These are phyloP conservation scores for Acropora tenuis DNA, from an alignment of 64 coral and sea anemone genomes.

Conservation along the genomic window DNA sequence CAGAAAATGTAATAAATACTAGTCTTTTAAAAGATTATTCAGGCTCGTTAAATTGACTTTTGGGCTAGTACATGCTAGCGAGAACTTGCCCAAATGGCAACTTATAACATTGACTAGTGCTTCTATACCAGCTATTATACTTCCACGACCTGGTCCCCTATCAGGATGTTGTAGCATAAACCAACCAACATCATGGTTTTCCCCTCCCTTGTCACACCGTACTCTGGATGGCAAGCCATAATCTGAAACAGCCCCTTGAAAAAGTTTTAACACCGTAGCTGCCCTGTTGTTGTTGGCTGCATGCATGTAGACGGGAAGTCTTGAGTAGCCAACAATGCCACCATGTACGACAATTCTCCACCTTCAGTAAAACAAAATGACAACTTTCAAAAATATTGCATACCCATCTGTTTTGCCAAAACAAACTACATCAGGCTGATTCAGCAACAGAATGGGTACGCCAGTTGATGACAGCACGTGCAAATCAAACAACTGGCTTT, in stretches of 20 bases:
- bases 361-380: not conserved
- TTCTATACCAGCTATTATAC: conserved; percentile 43
- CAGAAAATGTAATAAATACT: too few species aligned
- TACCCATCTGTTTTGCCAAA: not conserved
- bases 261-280: conserved; percentile 10
- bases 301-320: not conserved
- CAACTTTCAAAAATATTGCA: not conserved
- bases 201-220: conserved; percentile 39
- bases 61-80: too few species aligned
- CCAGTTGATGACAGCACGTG: too few species aligned
- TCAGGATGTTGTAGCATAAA: conserved; percentile 37
- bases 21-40: too few species aligned
- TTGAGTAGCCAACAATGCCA: not conserved
- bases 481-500: too few species aligned
- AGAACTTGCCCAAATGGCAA: too few species aligned
- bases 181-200: conserved; percentile 25
- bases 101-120: too few species aligned
- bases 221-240: conserved; percentile 31
- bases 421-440: too few species aligned
- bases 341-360: not conserved
- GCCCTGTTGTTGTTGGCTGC: conserved; percentile 23
- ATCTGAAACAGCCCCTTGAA: conserved; percentile 20
- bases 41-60: too few species aligned
- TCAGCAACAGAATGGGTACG: too few species aligned
- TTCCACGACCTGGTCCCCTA: conserved; percentile 41